Conservation (phyloP, 2,888 invertebrate genomes). For the Oligia strigilis region DNA sequence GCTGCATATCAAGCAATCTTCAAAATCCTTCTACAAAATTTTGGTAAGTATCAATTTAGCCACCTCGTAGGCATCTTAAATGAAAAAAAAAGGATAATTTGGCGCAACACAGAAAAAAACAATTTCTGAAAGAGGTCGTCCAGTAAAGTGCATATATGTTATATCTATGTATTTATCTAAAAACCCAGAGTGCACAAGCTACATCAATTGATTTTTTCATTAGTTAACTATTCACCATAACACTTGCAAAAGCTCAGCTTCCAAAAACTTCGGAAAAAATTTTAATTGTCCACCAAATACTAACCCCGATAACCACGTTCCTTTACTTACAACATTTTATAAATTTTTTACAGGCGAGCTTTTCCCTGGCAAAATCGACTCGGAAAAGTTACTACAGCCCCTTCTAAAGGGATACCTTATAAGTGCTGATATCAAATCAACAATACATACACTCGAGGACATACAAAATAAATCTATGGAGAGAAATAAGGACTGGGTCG, state of each 20-base stretch:
- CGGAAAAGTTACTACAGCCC: slow-evolving; percentile 84
- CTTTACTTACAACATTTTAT: neutral
- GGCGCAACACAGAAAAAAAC: too few relatives aligned
- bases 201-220: neutral
- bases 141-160: neutral
- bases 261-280: neutral
- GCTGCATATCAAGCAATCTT: neutral
- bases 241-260: neutral
- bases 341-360: slow-evolving; percentile 81
- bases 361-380: slow-evolving; percentile 88
- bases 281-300: too few relatives aligned
- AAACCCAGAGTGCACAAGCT: neutral
- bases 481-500: slow-evolving; percentile 89
- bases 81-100: neutral
- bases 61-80: neutral
- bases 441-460: slow-evolving; percentile 87
- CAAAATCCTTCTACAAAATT: neutral
- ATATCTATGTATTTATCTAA: too few relatives aligned
- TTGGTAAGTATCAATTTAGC: neutral
- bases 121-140: neutral
- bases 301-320: neutral
- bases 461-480: slow-evolving; percentile 83
- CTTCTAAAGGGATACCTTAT: slow-evolving; percentile 86
- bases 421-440: slow-evolving; percentile 85
- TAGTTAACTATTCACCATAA: neutral